Evolutionary conservation across 2,888 invertebrate species (phyloP), one percentile per base, ranked within the genome.

Genomic region (Stenoptilia bipunctidactyla): DNA sequence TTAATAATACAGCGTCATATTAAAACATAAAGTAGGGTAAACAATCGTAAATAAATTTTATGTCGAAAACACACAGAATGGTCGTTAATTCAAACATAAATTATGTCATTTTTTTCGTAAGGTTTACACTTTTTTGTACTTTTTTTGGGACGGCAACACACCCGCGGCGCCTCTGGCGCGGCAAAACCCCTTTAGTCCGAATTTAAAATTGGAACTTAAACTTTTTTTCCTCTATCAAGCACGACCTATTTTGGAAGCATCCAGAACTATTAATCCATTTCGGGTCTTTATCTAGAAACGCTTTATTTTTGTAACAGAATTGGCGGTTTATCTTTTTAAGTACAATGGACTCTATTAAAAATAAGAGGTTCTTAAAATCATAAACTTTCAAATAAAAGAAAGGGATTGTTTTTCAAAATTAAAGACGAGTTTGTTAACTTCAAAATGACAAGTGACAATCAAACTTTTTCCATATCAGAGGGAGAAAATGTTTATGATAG

Each of bases 31-130:
- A 82, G 72, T 72, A 70, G 72, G 67, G 67, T 80, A 82, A 83
- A 82, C 80, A 83, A 80, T 77, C 76, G 71, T 83, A 80, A 83
- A 83, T 83, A 80, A 80, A 79, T 67, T 76, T 76, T 72, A 79
- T 70, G 76, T 62, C 65, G 58, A 73, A 79, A 72, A 66, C 68
- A 69, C 62, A 82, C 79, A 79, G 76, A 67, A 59, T 61, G 55
- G 48, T 71, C 74, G 66, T 80, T 79, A 79, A 76, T 79, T 74
- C 65, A 56, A 57, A 51, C 62, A 75, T 80, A 80, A 80, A 71
- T 77, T 75, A 82, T 80, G 74, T 69, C 67, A 71, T 69, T 76
- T 73, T 72, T 69, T 72, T 74, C 67, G 62, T 57, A 56, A 61
- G 64, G 61, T 74, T 82, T 76, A 77, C 79, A 79, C 80, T 75